These are phyloP conservation scores for Lordiphosa fenestrarum DNA, from an alignment of 2,888 invertebrate species.

Conservation along the genomic window DNA sequence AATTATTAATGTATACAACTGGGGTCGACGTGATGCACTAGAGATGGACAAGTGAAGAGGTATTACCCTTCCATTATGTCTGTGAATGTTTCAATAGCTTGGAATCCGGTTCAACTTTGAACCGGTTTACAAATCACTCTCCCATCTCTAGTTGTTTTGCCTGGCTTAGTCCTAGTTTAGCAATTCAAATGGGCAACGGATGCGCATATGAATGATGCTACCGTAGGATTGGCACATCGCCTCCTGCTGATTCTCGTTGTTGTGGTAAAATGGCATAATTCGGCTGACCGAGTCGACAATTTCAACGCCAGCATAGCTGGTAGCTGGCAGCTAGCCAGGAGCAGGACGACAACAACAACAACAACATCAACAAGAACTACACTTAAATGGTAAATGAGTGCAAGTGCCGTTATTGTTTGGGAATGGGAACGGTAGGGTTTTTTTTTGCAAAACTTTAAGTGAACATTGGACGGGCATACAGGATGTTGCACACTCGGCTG, in stretches of 20 bases:
- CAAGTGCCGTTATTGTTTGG: slow-evolving; percentile 61
- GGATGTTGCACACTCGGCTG: slow-evolving; percentile 43
- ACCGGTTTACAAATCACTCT: too few species aligned
- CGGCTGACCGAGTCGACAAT: slow-evolving; percentile 62
- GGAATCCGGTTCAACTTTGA: too few species aligned
- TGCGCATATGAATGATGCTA: slow-evolving; percentile 37
- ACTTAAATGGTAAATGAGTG: slow-evolving; percentile 76
- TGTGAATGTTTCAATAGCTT: too few species aligned
- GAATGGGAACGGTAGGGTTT: slow-evolving; percentile 7
- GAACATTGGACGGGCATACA: slow-evolving; percentile 39
- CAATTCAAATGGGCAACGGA: slow-evolving; percentile 36
- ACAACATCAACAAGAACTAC: slow-evolving; percentile 53
- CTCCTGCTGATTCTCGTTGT: neutral
- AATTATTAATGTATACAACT: slow-evolving; percentile 69
- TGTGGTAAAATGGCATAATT: slow-evolving; percentile 61
- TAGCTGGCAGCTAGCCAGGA: too few species aligned
- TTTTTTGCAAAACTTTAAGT: slow-evolving; percentile 42
- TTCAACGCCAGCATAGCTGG: slow-evolving; percentile 21
- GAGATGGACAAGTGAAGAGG: neutral
- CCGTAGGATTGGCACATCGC: slow-evolving; percentile 28
- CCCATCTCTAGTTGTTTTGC: too few species aligned
- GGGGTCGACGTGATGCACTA: slow-evolving; percentile 17
- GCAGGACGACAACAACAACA: neutral
- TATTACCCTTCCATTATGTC: too few species aligned
- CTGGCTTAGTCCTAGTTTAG: neutral